Conservation (phyloP, 1,140 invertebrate genomes). For the Chironomus tepperi region DNA sequence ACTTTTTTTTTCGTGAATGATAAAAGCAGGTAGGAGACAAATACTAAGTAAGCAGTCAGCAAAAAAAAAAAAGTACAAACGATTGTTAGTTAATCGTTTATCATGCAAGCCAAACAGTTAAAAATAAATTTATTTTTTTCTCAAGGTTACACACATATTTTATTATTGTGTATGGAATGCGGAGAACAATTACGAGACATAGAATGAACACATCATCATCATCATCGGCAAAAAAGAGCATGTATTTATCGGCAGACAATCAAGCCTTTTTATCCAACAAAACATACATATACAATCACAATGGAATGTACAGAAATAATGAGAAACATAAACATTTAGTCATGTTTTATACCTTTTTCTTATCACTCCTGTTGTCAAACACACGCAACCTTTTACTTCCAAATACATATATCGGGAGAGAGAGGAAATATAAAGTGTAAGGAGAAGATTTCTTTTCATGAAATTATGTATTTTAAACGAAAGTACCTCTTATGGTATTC, state of each 20-base stretch:
- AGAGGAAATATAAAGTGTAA: no score
- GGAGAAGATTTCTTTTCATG: background rate
- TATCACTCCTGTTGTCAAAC: background rate
- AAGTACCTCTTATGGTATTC: no score
- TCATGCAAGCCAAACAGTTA: background rate
- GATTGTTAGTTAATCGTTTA: conserved; percentile 9
- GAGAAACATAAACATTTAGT: background rate
- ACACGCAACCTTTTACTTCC: background rate
- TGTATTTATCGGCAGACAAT: no score
- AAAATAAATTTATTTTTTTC: background rate
- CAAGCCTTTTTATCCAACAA: background rate
- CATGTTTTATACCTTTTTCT: conserved; percentile 1
- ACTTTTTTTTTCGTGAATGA: no score
- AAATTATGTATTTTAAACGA: background rate
- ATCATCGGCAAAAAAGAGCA: no score
- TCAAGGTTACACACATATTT: conserved; percentile 12
- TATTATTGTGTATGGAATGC: background rate
- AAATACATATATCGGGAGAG: background rate
- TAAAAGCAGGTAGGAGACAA: background rate
- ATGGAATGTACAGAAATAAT: background rate
- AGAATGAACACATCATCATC: no score
- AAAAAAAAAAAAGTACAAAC: background rate
- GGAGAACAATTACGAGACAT: background rate
- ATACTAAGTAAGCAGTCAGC: background rate
- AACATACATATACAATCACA: background rate